These are phyloP conservation scores for Rhagophthalmus giganteus DNA, from an alignment of 2,888 invertebrate genomes.

Conservation along the genomic window DNA sequence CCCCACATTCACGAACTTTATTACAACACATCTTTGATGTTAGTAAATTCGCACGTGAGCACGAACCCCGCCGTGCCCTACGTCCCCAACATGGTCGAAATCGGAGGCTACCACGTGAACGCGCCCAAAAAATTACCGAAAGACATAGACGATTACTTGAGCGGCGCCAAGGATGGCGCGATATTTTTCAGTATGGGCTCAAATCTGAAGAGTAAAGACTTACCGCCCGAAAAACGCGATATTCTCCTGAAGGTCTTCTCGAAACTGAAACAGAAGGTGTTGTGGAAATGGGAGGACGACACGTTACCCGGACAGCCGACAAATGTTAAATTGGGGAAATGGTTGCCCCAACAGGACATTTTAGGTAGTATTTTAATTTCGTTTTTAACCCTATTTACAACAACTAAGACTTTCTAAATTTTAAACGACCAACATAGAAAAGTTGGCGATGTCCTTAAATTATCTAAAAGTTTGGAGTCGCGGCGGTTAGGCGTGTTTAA, in stretches of 20 bases:
- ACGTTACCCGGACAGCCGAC: slow-evolving; percentile 1
- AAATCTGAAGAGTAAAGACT: slow-evolving; percentile 55
- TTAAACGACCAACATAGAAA: no score
- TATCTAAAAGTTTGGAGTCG: no score
- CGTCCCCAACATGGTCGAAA: slow-evolving; percentile 59
- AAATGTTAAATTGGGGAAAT: slow-evolving; percentile 18
- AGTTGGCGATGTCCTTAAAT: no score
- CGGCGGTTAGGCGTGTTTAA: no score
- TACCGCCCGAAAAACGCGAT: slow-evolving; percentile 40
- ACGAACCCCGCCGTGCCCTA: slow-evolving; percentile 57
- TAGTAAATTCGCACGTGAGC: slow-evolving; percentile 56
- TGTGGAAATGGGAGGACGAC: slow-evolving; percentile 49
- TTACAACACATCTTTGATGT: slow-evolving; percentile 41
- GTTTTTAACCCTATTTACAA: neutral
- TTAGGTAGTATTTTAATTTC: slow-evolving; percentile 14
- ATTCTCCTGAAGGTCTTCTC: slow-evolving; percentile 44
- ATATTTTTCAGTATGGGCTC: slow-evolving; percentile 65
- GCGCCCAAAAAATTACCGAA: slow-evolving; percentile 37
- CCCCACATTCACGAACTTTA: slow-evolving; percentile 38
- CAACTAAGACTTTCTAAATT: no score
- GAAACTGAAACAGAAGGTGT: slow-evolving; percentile 45
- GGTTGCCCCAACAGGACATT: slow-evolving; percentile 21
- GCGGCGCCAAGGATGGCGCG: slow-evolving; percentile 58
- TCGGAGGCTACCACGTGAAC: slow-evolving; percentile 60
- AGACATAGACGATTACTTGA: slow-evolving; percentile 55